A percentile compares a stretch with the other conserved stretches of the same genome.
Conservation (phyloP, 2,888 invertebrate species). For the Anthophora plumipes region DNA sequence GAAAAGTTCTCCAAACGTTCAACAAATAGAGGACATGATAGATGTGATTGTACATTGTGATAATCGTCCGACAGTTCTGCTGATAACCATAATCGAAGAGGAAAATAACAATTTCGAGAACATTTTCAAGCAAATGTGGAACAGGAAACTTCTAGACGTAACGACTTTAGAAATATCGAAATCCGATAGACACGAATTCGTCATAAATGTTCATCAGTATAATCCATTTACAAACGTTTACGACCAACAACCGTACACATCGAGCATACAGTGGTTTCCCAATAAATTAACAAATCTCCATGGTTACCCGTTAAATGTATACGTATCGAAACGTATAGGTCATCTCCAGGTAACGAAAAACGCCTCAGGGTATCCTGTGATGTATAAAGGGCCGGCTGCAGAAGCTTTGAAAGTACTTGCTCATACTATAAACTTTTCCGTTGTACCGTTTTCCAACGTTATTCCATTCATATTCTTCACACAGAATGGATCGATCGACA, state of each 20-base stretch:
- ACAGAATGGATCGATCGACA: constrained; percentile 9
- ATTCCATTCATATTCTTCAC: accelerated
- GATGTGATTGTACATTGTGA: not conserved
- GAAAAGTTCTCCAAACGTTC: not conserved
- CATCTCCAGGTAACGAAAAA: constrained; percentile 27
- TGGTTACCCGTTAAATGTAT: constrained; percentile 56
- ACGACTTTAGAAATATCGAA: constrained; percentile 30
- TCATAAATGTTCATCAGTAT: constrained; percentile 21
- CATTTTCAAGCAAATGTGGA: constrained; percentile 27
- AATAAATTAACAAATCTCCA: constrained; percentile 64
- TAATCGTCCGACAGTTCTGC: constrained; percentile 14
- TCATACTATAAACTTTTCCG: constrained; percentile 59
- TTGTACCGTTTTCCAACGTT: accelerated
- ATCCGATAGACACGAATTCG: accelerated
- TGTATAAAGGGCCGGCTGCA: constrained; percentile 31
- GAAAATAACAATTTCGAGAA: constrained; percentile 4
- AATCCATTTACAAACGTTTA: constrained; percentile 41
- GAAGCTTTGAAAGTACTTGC: constrained; percentile 23
- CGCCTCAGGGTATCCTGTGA: not conserved
- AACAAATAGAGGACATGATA: not conserved
- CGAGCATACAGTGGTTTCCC: constrained; percentile 44
- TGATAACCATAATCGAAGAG: constrained; percentile 12
- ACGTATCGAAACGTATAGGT: constrained; percentile 22
- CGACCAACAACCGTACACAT: not conserved
- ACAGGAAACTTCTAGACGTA: constrained; percentile 20